A percentile compares a stretch with the other conserved stretches of the same genome.
These are phyloP conservation scores for Lerista edwardsae DNA, from an alignment of 2,797 vertebrate genomes.

Conservation along the genomic window DNA sequence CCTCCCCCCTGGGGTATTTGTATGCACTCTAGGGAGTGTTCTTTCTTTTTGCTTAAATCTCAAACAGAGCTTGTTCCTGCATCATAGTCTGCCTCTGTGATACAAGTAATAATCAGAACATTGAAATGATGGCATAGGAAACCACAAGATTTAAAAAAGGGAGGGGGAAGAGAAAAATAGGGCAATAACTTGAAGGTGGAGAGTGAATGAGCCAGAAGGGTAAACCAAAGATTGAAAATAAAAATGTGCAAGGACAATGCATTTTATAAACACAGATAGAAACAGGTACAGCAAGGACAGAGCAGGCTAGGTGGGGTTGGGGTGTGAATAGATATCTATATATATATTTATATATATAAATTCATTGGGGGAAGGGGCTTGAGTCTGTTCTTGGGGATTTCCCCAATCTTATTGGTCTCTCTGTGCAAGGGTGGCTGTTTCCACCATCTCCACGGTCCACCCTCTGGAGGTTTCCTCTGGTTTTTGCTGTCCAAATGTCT, in stretches of 20 bases:
- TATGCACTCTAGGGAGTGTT: conserved; percentile 68
- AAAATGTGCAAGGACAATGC: conserved; percentile 81
- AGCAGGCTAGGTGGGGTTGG: conserved; percentile 70
- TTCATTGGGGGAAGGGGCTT: conserved; percentile 64
- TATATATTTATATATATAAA: conserved; percentile 81
- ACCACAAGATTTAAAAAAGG: conserved; percentile 48
- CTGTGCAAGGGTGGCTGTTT: conserved; percentile 53
- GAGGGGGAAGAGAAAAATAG: conserved; percentile 58
- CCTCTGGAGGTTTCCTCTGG: conserved; percentile 64
- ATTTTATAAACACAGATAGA: conserved; percentile 84
- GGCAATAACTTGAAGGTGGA: conserved; percentile 58
- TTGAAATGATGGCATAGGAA: conserved; percentile 70
- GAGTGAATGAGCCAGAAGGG: conserved; percentile 9
- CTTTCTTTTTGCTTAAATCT: conserved; percentile 58
- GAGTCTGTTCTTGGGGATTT: conserved; percentile 67
- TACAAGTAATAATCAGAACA: conserved; percentile 46
- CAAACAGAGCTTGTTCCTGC: conserved; percentile 57
- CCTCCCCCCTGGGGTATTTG: conserved; percentile 65
- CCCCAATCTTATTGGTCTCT: conserved; percentile 73
- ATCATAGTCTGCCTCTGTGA: conserved; percentile 70
- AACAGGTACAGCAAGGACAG: conserved; percentile 83
- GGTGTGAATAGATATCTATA: conserved; percentile 74
- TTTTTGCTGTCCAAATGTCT: conserved; percentile 66
- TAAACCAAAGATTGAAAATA: conserved; percentile 77
- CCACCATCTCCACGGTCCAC: conserved; percentile 66